Evolutionary conservation across 2,113 vertebrate species (phyloP), one percentile per base, ranked within the genome.

Genomic region (Loxodonta africana): DNA sequence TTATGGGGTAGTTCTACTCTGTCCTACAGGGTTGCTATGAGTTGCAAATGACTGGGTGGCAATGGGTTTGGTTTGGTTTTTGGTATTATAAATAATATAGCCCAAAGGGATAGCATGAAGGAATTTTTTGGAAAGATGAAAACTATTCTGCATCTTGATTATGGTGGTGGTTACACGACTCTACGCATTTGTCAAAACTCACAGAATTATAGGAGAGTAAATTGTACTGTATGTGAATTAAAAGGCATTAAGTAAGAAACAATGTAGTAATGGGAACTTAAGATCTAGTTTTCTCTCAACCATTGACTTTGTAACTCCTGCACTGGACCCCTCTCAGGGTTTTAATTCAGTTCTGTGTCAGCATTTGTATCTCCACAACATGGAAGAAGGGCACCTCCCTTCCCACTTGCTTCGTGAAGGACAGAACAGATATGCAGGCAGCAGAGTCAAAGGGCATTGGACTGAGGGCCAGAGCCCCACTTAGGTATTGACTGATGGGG

Each of bases 171-270:
- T 65, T 78, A 65, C 46, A 8, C 1, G 14, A 37, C 46, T 60
- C 51, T n/a, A 74, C 41, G 53, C 83, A 65, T 71, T 30, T 76
- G 95, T 80, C 69, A 73, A 78, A 92, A 77, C 71, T 93, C 23
- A 90, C 0, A 76, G 63, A 81, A 76, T 93, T 46, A 81, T 0
- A 93, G 69, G 48, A 17, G 44, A 83, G 62, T 77, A 87, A 92
- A 83, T 57, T 33, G 87, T 77, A 89, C 20, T 57, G 33, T 30
- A 17, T 21, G 23, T 25, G 80, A 85, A 46, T 73, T 33, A 77
- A 82, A 96, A 85, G 53, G 80, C 83, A n/a, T 28, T 76, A 91
- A 94, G 51, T 60, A 28, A 67, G 74, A 88, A 87, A 83, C 20
- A 74, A 46, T 15, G 62, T 48, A 78, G 53, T n/a, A 2, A 51